Base-by-base conservation (phyloP, 2,797 vertebrate species). In the Melanotaenia nigrans region DNA sequence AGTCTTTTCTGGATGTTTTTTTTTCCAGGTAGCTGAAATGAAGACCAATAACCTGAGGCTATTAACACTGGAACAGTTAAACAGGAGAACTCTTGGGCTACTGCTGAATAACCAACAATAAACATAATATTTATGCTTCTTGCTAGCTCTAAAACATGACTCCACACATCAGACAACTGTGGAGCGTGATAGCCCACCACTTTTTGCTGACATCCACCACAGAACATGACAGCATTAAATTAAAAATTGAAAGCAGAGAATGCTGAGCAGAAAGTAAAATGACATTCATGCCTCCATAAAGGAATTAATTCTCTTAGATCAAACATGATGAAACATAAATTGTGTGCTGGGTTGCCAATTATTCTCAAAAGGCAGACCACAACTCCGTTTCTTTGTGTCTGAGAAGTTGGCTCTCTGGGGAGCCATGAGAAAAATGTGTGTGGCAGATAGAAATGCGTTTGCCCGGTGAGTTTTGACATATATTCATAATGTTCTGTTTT, bases 271-370 rank as follows among this genome's bases (percentile, higher is more conserved):
- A 57, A 16, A 3, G 5, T 3, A 22, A 65, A 25, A 56, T 5
- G 3, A n/a, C 64, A 54, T 56, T 51, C 53, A 36, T 56, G 14
- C 28, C 30, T 71, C 66, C 13, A 24, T 24, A 22, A 49, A 54
- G 14, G 7, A 30, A 35, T 42, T n/a, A 33, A 49, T 25, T 65
- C 7, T 70, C 13, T 16, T 56, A 18, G 36, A 75, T 79, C 40
- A 36, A 75, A 79, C 30, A 49, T 59, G 56, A 73, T 5, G 1
- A 76, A 63, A 74, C 65, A 55, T 1, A 33, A 54, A 47, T 22
- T 49, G 24, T 35, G 24, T 63, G 53, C 42, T 6, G 4, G 30
- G 24, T 25, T 76, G 33, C 30, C 30, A 62, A 62, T 68, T 69
- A 2, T 4, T 33, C 3, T 56, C 36, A 33, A 66, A 77, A 65